Evolutionary conservation across 2,888 invertebrate species (phyloP).

Genomic region (Drosophila subquinaria): DNA sequence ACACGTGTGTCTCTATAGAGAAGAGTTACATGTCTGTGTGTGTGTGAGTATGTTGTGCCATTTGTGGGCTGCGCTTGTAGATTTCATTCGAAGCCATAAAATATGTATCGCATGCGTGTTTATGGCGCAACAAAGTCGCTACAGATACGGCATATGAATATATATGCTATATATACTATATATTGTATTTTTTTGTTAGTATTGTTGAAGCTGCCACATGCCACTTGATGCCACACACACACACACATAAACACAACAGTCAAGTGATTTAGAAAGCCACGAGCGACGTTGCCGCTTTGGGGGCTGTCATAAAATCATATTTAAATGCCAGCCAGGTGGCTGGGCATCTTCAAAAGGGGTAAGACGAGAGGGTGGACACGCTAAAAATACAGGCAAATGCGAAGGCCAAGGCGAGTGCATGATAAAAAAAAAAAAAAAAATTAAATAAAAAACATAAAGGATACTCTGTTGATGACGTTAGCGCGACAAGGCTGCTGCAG

Average conservation of each 20-base stretch:
- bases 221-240: slow-evolving; percentile 27
- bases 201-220: slow-evolving; percentile 23
- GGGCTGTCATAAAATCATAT: slow-evolving; percentile 54
- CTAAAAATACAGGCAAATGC: slow-evolving; percentile 61
- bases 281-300: slow-evolving; percentile 22
- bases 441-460: slow-evolving; percentile 31
- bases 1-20: neutral
- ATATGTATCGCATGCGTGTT: slow-evolving; percentile 74
- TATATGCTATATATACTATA: slow-evolving; percentile 4
- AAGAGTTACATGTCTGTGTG: slow-evolving; percentile 10
- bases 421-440: slow-evolving; percentile 33
- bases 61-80: slow-evolving; percentile 44
- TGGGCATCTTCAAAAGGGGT: slow-evolving; percentile 37
- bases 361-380: slow-evolving; percentile 1
- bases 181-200: slow-evolving; percentile 1
- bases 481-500: slow-evolving; percentile 28
- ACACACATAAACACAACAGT: slow-evolving; percentile 5
- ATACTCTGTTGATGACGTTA: slow-evolving; percentile 66
- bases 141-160: slow-evolving; percentile 35
- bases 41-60: slow-evolving; percentile 16
- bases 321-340: slow-evolving; percentile 63
- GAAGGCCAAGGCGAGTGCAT: slow-evolving; percentile 64
- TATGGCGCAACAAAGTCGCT: slow-evolving; percentile 50
- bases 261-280: slow-evolving; percentile 50
- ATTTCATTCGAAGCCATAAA: slow-evolving; percentile 63